Percentiles rank a stretch among this genome's conserved stretches.
Evolutionary conservation across 2,888 invertebrate species (phyloP).

Genomic region (Spisula subtruncata): DNA sequence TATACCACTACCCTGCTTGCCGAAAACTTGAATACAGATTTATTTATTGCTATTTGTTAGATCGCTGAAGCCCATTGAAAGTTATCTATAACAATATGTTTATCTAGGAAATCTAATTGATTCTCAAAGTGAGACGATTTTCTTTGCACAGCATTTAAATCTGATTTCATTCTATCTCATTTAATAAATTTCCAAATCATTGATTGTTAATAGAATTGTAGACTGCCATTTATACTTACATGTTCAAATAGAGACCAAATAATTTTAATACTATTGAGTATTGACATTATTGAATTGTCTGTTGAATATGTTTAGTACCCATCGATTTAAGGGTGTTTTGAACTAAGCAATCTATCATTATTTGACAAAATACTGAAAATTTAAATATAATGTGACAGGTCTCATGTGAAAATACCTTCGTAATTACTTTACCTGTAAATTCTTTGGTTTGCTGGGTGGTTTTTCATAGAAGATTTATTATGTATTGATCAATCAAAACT

Average conservation of each 20-base stretch:
- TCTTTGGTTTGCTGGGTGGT: not conserved
- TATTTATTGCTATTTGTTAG: constrained; percentile 7
- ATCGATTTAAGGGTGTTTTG: too few species aligned
- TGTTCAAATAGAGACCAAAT: constrained; percentile 18
- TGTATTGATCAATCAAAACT: not conserved
- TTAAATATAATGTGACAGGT: not conserved
- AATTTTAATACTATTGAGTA: not conserved
- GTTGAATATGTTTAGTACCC: not conserved
- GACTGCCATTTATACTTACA: not conserved
- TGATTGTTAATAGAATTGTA: not conserved
- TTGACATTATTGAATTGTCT: not conserved
- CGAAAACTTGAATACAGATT: not conserved
- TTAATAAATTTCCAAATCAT: not conserved
- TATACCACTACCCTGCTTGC: not conserved
- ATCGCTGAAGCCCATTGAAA: not conserved
- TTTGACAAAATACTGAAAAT: not conserved
- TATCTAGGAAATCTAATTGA: not conserved
- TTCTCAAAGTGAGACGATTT: not conserved
- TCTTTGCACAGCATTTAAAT: not conserved
- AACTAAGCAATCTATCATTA: too few species aligned
- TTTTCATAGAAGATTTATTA: constrained; percentile 5
- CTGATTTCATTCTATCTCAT: not conserved
- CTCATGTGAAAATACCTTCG: not conserved
- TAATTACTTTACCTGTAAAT: not conserved
- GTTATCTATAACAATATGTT: constrained; percentile 12